Evolutionary conservation across 1,140 invertebrate genomes (phyloP), one percentile per base, ranked within the genome.

Genomic region (Cotesia chilonis): DNA sequence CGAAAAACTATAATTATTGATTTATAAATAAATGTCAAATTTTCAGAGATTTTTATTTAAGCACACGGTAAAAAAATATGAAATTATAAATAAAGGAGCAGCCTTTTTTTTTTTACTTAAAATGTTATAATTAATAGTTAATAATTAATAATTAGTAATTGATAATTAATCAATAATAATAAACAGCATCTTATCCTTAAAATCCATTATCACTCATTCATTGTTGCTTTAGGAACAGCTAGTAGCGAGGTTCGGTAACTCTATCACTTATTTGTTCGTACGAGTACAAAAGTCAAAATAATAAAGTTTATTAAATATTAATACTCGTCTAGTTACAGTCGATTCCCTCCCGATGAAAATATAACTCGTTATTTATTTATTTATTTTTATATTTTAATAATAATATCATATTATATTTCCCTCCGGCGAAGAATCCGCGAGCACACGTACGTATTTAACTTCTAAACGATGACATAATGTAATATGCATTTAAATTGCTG

Each of bases 221-320:
- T 86, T 84, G 82, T 86, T 85, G 81, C 84, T 85, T 86, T 86
- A 86, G 84, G 84, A 86, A 86, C 84, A 86, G 83, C 84, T 86
- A 86, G 81, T 84, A 85, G 84, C 84, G 84, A 85, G 84, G 84
- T 85, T 86, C 82, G 83, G 84, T 86, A 83, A 85, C 83, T 85
- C 84, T 86, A 86, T 86, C 84, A 86, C 84, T 80, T 84, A 78
- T 79, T 47, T 47, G 6, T 47, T 47, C 41, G 41, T 47, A 47
- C 41, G 41, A 47, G 10, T 47, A 47, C 41, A 47, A 47, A 47
- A 47, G 41, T 47, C 41, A 28, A 66, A 73, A 72, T 63, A 12
- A 51, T 61, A 61, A 47, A 51, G 4, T 12, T 10, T n/a, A 9
- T 52, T 64, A 4, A 59, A 37, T 57, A n/a, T 5, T n/a, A 57